Base-by-base conservation (phyloP, 1,140 invertebrate genomes). In the Drosophila novamexicana region DNA sequence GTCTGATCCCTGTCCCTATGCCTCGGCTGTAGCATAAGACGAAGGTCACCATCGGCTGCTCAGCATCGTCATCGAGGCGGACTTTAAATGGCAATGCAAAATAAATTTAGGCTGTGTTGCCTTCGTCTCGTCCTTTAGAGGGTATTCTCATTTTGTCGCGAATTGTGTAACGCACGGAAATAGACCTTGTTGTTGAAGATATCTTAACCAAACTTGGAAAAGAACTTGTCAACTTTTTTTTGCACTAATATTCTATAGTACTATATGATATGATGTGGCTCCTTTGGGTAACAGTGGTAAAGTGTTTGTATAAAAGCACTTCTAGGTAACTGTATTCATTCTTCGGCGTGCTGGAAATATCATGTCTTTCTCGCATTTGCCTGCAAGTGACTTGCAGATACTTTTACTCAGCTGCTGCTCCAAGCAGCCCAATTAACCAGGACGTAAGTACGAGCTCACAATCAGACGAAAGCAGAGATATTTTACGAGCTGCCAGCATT, bases 1-100 rank as follows among this genome's bases (percentile, higher is more conserved):
- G 57, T 45, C 44, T 18, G 58, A 47, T 18, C 16, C 53, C 44
- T 29, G 39, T 45, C 45, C 18, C 47, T 74, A 62, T 71, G 59
- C 77, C 65, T 80, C 78, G 75, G 73, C 34, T 39, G 16, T 45
- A 37, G 65, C 47, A 50, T 56, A 44, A 67, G 59, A 54, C 68
- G 59, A 71, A 65, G 73, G 58, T 71, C 72, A 75, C 12, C 61
- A 29, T 64, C 53, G 65, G 29, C 1, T 40, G 56, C 56, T 8
- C 9, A 65, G 53, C 44, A 44, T 52, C 44, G 36, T n/a, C 9
- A 8, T 16, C 63, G 37, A 22, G 29, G 18, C 37, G 9, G 53
- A 45, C 57, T 64, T 57, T 49, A 40, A 75, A 56, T 61, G 68
- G 12, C 68, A 71, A 71, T 71, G 68, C 61, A 54, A 75, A 65